These are phyloP conservation scores for Caerostris extrusa DNA, from an alignment of 1,140 invertebrate species.

Conservation along the genomic window DNA sequence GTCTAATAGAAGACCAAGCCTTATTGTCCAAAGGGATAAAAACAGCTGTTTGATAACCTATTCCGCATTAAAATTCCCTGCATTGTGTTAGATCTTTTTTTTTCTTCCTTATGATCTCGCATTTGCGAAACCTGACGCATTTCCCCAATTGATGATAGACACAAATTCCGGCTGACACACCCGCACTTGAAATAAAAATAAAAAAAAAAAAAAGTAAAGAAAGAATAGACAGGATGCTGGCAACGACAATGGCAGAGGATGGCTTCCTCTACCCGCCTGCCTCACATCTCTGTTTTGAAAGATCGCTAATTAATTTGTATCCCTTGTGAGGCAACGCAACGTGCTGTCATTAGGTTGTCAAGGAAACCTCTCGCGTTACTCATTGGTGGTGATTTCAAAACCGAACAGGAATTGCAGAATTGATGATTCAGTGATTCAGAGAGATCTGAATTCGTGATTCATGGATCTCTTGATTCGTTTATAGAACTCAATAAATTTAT, in stretches of 20 bases:
- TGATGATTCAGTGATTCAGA: no score
- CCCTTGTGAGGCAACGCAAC: background rate
- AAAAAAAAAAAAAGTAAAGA: background rate
- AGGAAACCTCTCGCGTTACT: background rate
- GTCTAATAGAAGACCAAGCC: background rate
- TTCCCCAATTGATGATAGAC: background rate
- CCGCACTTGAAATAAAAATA: background rate
- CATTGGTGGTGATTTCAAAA: background rate
- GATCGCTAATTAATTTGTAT: constrained; percentile 37
- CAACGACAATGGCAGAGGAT: background rate
- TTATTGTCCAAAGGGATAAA: constrained; percentile 5
- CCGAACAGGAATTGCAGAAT: background rate
- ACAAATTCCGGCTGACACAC: background rate
- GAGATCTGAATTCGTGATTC: no score
- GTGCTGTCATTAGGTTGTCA: constrained; percentile 15
- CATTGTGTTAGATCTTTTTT: background rate
- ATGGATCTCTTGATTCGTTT: no score
- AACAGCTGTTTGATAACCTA: background rate
- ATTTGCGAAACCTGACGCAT: constrained; percentile 28
- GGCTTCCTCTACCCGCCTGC: constrained; percentile 19
- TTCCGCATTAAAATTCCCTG: background rate
- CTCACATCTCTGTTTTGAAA: constrained; percentile 17
- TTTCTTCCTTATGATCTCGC: constrained; percentile 10
- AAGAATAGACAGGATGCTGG: constrained; percentile 29
- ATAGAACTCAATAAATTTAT: no score